Evolutionary conservation across 2,113 vertebrate species (phyloP).

Genomic region (Merops nubicus): DNA sequence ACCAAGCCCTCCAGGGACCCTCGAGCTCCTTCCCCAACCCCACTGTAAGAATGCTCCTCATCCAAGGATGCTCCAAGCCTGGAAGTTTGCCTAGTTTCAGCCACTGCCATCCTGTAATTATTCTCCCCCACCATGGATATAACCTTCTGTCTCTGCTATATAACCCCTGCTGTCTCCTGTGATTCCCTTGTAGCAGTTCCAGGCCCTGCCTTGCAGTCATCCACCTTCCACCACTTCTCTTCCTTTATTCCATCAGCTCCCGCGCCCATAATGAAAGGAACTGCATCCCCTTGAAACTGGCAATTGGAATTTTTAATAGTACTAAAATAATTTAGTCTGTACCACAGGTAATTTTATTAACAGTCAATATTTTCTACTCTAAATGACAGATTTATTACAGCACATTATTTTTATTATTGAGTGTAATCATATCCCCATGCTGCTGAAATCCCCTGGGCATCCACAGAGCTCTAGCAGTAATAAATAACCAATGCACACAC

Average conservation of each 20-base stretch:
- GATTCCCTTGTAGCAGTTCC: background rate
- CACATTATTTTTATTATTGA: conserved; percentile 69
- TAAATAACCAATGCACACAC: conserved; percentile 51
- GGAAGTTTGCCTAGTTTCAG: background rate
- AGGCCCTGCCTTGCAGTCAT: background rate
- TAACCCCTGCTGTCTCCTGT: background rate
- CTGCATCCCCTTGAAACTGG: conserved; percentile 10
- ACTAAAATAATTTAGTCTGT: conserved; percentile 59
- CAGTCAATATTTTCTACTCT: conserved; percentile 64
- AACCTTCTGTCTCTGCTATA: background rate
- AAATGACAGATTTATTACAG: conserved; percentile 66
- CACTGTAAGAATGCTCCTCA: background rate
- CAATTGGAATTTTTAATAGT: conserved; percentile 55
- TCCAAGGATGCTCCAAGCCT: background rate
- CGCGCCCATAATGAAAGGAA: background rate
- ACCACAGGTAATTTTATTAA: conserved; percentile 60
- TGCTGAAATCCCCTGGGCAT: conserved; percentile 57
- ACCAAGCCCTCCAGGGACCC: background rate
- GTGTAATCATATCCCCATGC: conserved; percentile 61
- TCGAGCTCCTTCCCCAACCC: background rate
- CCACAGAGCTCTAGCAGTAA: conserved; percentile 25
- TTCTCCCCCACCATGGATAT: background rate
- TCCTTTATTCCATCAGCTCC: background rate
- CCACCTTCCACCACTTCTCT: background rate
- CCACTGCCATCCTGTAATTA: background rate